Evolutionary conservation across 2,113 vertebrate species (phyloP).

Genomic region (Collichthys lucidus): DNA sequence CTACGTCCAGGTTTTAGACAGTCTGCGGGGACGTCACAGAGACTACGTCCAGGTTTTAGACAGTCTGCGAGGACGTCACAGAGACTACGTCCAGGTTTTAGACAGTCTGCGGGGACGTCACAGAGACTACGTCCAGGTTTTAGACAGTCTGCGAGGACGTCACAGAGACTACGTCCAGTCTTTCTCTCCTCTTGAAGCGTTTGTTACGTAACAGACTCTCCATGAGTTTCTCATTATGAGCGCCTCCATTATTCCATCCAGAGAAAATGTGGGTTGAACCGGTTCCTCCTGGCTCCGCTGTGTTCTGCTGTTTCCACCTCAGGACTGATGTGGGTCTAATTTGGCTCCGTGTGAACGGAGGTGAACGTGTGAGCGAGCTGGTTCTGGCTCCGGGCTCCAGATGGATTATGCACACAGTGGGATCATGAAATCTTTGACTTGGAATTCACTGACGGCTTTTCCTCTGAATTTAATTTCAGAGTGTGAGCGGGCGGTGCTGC

Average conservation of each 20-base stretch:
- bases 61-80: too few species aligned
- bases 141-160: too few species aligned
- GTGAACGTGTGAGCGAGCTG: background rate
- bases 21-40: too few species aligned
- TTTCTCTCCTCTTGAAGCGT: too few species aligned
- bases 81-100: too few species aligned
- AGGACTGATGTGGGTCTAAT: background rate
- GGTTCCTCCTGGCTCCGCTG: background rate
- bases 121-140: too few species aligned
- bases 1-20: too few species aligned
- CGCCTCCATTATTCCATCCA: background rate
- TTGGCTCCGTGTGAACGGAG: background rate
- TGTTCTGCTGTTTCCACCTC: background rate
- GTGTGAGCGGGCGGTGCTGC: background rate
- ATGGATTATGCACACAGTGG: background rate
- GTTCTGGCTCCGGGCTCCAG: background rate
- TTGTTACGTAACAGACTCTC: too few species aligned
- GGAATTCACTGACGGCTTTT: constrained; percentile 15
- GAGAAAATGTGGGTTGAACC: background rate
- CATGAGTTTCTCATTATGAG: background rate
- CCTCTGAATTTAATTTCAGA: background rate
- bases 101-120: too few species aligned
- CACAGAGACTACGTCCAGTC: too few species aligned
- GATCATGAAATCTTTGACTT: constrained; percentile 10
- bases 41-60: too few species aligned